A percentile compares a stretch with the other conserved stretches of the same genome.
These are phyloP conservation scores for Pseudochirops cupreus DNA, from an alignment of 2,797 vertebrate species.

Conservation along the genomic window DNA sequence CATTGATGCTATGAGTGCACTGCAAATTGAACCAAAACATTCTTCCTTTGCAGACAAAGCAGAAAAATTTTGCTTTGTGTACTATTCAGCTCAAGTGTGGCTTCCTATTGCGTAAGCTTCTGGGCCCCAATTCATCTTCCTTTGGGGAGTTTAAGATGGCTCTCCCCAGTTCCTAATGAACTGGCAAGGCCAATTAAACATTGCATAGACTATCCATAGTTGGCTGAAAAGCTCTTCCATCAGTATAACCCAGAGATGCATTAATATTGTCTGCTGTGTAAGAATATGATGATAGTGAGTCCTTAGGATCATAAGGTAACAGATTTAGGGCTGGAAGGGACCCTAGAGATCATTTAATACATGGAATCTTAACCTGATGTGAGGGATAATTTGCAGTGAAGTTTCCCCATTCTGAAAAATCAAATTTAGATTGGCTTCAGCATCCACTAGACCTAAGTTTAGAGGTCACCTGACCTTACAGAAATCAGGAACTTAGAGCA, in stretches of 20 bases:
- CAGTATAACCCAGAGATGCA: slow-evolving; percentile 30
- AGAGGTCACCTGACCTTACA: too few relatives aligned
- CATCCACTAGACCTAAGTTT: too few relatives aligned
- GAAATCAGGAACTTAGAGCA: too few relatives aligned
- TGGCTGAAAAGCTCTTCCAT: slow-evolving; percentile 37
- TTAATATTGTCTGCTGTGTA: slow-evolving; percentile 46
- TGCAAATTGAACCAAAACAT: slow-evolving; percentile 66
- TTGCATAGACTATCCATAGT: slow-evolving; percentile 72
- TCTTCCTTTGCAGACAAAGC: slow-evolving; percentile 65
- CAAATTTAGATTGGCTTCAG: too few relatives aligned
- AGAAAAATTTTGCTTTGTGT: slow-evolving; percentile 64
- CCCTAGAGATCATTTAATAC: background rate
- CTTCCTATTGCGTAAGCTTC: slow-evolving; percentile 69
- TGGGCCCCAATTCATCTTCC: slow-evolving; percentile 74
- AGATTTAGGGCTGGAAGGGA: background rate
- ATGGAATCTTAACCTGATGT: background rate
- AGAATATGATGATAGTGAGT: background rate
- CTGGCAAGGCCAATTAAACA: slow-evolving; percentile 77
- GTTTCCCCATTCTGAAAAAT: too few relatives aligned
- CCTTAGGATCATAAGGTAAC: background rate
- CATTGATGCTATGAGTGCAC: background rate
- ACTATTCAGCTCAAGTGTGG: slow-evolving; percentile 62
- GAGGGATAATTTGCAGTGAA: too few relatives aligned
- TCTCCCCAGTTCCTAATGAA: slow-evolving; percentile 74
- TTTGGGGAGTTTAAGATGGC: slow-evolving; percentile 54